These are phyloP conservation scores for Protobothrops mucrosquamatus DNA, from an alignment of 2,113 vertebrate species.

Conservation along the genomic window DNA sequence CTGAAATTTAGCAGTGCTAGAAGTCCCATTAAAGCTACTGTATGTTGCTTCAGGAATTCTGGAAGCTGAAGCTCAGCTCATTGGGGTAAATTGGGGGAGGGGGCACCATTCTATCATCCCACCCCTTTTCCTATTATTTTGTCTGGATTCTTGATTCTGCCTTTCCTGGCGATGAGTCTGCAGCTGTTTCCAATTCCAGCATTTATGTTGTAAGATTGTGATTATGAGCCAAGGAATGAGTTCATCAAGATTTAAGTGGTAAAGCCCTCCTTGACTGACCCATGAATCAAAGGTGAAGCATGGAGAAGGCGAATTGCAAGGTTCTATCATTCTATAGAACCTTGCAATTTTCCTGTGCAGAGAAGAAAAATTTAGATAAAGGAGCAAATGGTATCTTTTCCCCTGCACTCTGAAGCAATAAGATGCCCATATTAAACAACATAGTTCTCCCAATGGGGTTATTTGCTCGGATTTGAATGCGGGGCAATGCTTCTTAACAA, in stretches of 20 bases:
- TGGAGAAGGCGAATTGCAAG: not conserved
- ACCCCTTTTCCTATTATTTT: not conserved
- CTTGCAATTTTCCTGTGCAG: not conserved
- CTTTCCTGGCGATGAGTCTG: not conserved
- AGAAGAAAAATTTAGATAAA: not conserved
- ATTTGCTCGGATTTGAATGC: not conserved
- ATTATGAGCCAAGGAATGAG: not conserved
- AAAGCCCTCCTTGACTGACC: not conserved
- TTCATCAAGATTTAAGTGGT: not conserved
- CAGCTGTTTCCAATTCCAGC: not conserved
- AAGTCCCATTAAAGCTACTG: not conserved
- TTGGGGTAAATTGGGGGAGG: not conserved
- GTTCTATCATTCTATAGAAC: too few species aligned
- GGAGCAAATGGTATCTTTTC: not conserved
- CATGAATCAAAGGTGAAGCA: not conserved
- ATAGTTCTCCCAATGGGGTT: not conserved
- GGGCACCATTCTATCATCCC: not conserved
- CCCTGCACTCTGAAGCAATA: not conserved
- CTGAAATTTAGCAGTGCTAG: not conserved
- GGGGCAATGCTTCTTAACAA: not conserved
- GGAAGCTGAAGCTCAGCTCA: not conserved
- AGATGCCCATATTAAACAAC: not conserved
- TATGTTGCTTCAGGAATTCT: not conserved
- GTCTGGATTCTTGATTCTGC: not conserved
- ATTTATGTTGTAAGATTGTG: not conserved